Conservation (phyloP, 2,888 invertebrate species). For the Pammene fasciana region DNA sequence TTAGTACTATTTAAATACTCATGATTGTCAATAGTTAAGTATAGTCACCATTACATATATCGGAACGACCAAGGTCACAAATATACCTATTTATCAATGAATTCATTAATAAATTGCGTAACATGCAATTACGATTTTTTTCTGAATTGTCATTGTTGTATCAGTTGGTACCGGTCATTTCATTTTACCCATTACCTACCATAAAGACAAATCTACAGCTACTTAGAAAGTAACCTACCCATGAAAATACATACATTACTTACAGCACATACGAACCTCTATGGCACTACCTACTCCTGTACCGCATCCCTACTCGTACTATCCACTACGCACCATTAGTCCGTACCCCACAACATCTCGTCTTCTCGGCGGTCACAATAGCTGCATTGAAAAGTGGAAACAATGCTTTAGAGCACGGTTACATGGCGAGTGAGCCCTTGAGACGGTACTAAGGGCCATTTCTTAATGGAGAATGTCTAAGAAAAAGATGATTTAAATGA, state of each 20-base stretch:
- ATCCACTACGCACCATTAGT: conserved; percentile 48
- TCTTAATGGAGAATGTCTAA: not conserved
- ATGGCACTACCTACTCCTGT: not conserved
- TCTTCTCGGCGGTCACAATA: conserved; percentile 41
- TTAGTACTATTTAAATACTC: too few species aligned
- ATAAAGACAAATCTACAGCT: not conserved
- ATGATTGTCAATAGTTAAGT: too few species aligned
- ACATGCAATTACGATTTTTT: too few species aligned
- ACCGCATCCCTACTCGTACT: conserved; percentile 1
- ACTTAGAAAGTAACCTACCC: not conserved
- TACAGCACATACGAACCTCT: not conserved
- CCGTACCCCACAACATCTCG: conserved; percentile 38
- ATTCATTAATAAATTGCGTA: too few species aligned
- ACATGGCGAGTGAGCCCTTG: conserved; percentile 36
- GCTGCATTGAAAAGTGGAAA: conserved; percentile 42
- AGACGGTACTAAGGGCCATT: conserved; percentile 24
- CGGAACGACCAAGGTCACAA: too few species aligned
- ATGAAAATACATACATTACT: not conserved
- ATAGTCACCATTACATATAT: too few species aligned
- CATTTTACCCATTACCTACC: not conserved
- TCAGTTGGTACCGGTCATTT: too few species aligned
- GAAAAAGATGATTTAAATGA: not conserved
- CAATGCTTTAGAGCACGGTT: conserved; percentile 38
- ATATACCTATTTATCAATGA: too few species aligned
- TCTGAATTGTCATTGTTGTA: too few species aligned